Evolutionary conservation across 1,140 invertebrate genomes (phyloP).

Genomic region (Drosophila kohkoa): DNA sequence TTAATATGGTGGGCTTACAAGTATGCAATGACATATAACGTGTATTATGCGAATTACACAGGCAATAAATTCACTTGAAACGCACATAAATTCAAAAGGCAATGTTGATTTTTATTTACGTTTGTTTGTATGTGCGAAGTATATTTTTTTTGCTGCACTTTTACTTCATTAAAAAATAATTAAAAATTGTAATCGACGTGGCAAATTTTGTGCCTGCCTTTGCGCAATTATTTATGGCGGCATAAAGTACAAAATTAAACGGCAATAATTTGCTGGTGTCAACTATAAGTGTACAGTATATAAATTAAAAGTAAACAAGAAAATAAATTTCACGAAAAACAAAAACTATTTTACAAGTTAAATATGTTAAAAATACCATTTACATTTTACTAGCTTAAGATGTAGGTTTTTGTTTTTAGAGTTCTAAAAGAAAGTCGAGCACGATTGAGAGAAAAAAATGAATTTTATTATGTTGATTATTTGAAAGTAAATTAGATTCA

Average conservation of each 20-base stretch:
- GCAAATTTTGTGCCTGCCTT: constrained; percentile 73
- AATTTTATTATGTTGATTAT: too few species aligned
- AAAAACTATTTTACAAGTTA: constrained; percentile 35
- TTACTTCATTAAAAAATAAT: constrained; percentile 82
- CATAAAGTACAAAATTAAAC: constrained; percentile 78
- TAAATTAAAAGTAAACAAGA: constrained; percentile 79
- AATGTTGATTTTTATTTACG: constrained; percentile 22
- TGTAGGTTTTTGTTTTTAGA: too few species aligned
- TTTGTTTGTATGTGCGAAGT: constrained; percentile 10
- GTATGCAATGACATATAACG: constrained; percentile 45
- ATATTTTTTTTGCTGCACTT: constrained; percentile 37
- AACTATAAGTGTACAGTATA: constrained; percentile 76
- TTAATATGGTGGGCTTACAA: constrained; percentile 8
- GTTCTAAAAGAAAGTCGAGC: too few species aligned
- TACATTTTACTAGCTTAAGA: not conserved
- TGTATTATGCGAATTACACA: constrained; percentile 62
- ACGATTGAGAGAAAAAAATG: too few species aligned
- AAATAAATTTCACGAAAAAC: constrained; percentile 60
- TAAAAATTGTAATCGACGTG: constrained; percentile 77
- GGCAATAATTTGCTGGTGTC: constrained; percentile 78
- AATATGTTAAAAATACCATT: not conserved
- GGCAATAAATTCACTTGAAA: constrained; percentile 76
- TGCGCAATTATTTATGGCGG: constrained; percentile 79
- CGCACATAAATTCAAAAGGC: constrained; percentile 64
- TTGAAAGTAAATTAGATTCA: too few species aligned